Conservation (phyloP, 1,140 invertebrate genomes). For the Ladona fulva region DNA sequence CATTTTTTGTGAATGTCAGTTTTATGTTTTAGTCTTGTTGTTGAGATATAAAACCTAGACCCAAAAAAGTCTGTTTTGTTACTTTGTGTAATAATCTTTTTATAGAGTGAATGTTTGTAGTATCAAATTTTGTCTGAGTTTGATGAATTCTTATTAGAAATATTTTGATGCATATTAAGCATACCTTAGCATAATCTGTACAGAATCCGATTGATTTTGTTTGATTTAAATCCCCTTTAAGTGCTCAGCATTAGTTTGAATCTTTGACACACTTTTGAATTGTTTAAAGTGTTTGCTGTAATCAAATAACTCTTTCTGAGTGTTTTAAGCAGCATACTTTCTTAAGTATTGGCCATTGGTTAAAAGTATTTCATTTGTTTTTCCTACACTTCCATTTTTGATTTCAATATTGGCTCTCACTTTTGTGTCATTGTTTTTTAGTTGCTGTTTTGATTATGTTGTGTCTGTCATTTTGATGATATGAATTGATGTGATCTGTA, state of each 20-base stretch:
- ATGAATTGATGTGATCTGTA: neutral
- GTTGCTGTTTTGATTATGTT: neutral
- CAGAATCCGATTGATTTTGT: neutral
- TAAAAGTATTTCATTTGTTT: neutral
- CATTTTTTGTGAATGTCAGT: neutral
- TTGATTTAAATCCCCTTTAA: neutral
- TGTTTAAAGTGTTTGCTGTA: neutral
- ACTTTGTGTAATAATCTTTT: neutral
- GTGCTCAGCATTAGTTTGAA: neutral
- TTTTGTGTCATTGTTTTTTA: neutral
- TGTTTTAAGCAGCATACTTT: neutral
- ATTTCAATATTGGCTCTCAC: neutral
- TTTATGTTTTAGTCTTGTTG: conserved; percentile 10
- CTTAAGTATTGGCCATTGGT: conserved; percentile 4
- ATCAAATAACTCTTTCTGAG: neutral
- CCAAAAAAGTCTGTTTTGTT: neutral
- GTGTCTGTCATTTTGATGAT: neutral
- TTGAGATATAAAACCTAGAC: neutral
- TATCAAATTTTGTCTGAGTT: neutral
- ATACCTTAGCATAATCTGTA: neutral
- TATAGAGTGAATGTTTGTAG: conserved; percentile 10
- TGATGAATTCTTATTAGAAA: neutral
- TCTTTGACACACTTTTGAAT: neutral
- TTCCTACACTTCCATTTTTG: neutral
- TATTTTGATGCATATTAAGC: conserved; percentile 3